These are phyloP conservation scores for Lithobates pipiens DNA, from an alignment of 2,797 vertebrate genomes.

Conservation along the genomic window DNA sequence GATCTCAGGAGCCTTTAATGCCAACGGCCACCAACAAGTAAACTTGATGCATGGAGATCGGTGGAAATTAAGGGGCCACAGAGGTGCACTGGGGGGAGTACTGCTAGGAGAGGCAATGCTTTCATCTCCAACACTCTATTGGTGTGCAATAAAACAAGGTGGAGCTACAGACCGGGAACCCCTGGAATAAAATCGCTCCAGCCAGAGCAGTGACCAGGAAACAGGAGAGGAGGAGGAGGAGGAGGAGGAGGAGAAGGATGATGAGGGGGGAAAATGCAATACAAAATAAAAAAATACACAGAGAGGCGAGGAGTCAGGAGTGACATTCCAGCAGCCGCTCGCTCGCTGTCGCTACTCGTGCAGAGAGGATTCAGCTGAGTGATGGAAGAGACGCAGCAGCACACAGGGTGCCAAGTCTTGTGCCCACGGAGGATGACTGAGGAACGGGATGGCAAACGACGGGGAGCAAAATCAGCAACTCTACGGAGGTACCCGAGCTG, in stretches of 20 bases:
- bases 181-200: neutral
- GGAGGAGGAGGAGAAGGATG: neutral
- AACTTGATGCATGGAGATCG: slow-evolving; percentile 29
- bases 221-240: neutral
- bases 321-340: slow-evolving; percentile 36
- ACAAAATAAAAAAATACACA: neutral
- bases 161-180: slow-evolving; percentile 3
- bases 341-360: neutral
- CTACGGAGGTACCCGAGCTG: neutral
- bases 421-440: slow-evolving; percentile 12
- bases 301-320: slow-evolving; percentile 28
- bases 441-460: neutral
- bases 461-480: neutral
- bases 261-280: neutral
- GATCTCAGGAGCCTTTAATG: neutral
- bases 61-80: slow-evolving; percentile 13
- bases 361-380: slow-evolving; percentile 4
- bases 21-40: neutral
- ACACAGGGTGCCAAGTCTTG: neutral
- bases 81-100: slow-evolving; percentile 6
- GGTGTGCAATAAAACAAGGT: slow-evolving; percentile 27
- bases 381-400: slow-evolving; percentile 9
- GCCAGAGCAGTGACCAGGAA: slow-evolving; percentile 54
- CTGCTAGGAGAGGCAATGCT: slow-evolving; percentile 22
- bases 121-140: slow-evolving; percentile 2